Base-by-base conservation (phyloP, 2,888 invertebrate genomes). In the Erebia ligea region DNA sequence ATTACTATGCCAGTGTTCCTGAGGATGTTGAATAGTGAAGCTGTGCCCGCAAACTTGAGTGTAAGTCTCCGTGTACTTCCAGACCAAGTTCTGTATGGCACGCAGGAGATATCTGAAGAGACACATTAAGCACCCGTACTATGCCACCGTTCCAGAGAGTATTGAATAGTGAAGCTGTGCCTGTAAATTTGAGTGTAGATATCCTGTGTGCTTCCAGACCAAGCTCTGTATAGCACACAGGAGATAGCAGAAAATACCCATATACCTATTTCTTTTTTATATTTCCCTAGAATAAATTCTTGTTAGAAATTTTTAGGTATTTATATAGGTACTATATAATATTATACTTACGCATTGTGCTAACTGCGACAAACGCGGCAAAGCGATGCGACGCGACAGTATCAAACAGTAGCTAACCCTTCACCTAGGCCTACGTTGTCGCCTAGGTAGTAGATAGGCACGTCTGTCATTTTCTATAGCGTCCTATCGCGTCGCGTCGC, bases 31-130 rank as follows among this genome's bases (percentile, higher is more conserved):
- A 9, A 42, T 17, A n/a, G n/a, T 25, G n/a, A 21, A 34, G 81
- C 0, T 86, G 86, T 63, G 81, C 80, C 2, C 87, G 88, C 74
- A 75, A 80, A 74, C 67, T 68, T 0, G 78, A 81, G 70, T 88
- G 86, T 68, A 66, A 75, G 0, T 58, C 19, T 0, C 59, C 73
- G 70, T 73, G 9, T 87, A 87, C 72, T 87, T 83, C 67, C 74
- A 79, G 73, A 80, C 78, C 11, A 78, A 77, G 13, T 71, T 79
- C 72, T 87, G 88, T 68, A 62, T 64, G 19, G 71, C 74, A 17
- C 75, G 74, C 13, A 70, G 75, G 21, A 75, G 70, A 57, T 76
- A 76, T 17, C 56, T 67, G 15, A 73, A 64, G 45, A 73, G 68
- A 34, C 61, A n/a, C 21, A 34, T 56, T 11, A 42, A 42, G 19